Evolutionary conservation across 2,888 invertebrate species (phyloP).

Genomic region (Stenolophus ochropezus): DNA sequence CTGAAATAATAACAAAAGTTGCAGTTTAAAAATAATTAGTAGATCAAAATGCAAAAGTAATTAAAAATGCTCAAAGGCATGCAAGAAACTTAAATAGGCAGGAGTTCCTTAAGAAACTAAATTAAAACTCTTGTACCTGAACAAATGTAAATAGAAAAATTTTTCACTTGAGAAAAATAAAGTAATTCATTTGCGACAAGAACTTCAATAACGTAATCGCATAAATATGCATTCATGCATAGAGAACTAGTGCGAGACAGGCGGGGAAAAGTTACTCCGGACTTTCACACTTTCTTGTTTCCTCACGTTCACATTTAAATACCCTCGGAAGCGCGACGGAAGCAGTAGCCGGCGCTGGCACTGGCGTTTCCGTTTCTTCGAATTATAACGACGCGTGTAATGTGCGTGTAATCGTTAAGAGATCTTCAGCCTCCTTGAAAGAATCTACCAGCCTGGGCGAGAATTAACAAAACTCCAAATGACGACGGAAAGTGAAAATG

Average conservation of each 20-base stretch:
- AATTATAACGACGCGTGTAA: slow-evolving; percentile 27
- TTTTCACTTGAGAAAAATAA: slow-evolving; percentile 50
- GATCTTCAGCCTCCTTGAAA: neutral
- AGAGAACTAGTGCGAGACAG: slow-evolving; percentile 54
- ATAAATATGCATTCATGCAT: slow-evolving; percentile 61
- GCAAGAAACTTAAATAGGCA: slow-evolving; percentile 22
- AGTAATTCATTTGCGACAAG: slow-evolving; percentile 55
- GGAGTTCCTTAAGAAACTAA: slow-evolving; percentile 19
- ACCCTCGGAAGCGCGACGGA: slow-evolving; percentile 11
- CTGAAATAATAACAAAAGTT: neutral
- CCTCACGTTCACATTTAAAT: slow-evolving; percentile 42
- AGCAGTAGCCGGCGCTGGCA: neutral
- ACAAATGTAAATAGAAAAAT: slow-evolving; percentile 53
- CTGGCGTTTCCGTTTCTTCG: slow-evolving; percentile 7
- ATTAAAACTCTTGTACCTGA: slow-evolving; percentile 39
- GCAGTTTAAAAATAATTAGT: slow-evolving; percentile 14
- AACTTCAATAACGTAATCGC: slow-evolving; percentile 59
- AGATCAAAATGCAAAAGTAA: slow-evolving; percentile 32
- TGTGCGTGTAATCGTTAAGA: neutral
- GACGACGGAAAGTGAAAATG: neutral
- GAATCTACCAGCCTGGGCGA: neutral
- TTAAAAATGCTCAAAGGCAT: neutral
- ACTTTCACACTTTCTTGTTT: slow-evolving; percentile 51
- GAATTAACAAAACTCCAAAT: neutral
- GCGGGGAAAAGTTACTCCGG: slow-evolving; percentile 19